Base-by-base conservation (phyloP, 2,888 invertebrate species). In the Brachyptera putata region DNA sequence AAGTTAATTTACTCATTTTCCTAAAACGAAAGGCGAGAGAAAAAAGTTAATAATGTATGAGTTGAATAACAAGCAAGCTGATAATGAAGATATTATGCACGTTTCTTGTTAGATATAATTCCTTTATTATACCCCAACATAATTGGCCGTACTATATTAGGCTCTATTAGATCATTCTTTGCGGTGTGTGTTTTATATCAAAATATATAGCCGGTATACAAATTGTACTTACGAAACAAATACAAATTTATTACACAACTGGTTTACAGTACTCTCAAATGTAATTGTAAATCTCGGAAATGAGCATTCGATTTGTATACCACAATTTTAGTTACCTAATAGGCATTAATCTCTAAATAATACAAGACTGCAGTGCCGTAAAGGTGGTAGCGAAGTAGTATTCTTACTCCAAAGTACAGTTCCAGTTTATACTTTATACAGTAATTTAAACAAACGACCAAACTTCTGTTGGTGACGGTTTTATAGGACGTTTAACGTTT, bases 391-490 rank as follows among this genome's bases (percentile, higher is more conserved):
- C 46, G 24, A 46, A n/a, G 22, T 21, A 22, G 22, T 21, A 46
- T 46, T 46, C 46, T 46, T 46, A 46, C 46, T 24, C 46, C 46
- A 16, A 46, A 46, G 46, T 46, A 46, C 46, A 46, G 30, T 46
- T 46, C 22, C n/a, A n/a, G n/a, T n/a, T n/a, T n/a, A n/a, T n/a
- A 46, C 46, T 24, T 24, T 46, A 24, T 46, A 46, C 11, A 46
- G 46, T 46, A 46, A 46, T 46, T 46, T 46, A 46, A 46, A 46
- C 46, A 46, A 46, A 46, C 46, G 46, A 21, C 21, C 46, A 22
- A 46, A 46, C 46, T 46, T 46, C 46, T 46, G 46, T n/a, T 21
- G 46, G 46, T 46, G 46, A 46, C 46, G 46, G 46, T 46, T 46
- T 46, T 46, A 46, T 46, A 21, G n/a, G 46, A 46, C 46, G 24